phyloP scores from a whole-genome alignment of 2,888 invertebrate genomes.

The Sclerodermus sp. region DNA sequence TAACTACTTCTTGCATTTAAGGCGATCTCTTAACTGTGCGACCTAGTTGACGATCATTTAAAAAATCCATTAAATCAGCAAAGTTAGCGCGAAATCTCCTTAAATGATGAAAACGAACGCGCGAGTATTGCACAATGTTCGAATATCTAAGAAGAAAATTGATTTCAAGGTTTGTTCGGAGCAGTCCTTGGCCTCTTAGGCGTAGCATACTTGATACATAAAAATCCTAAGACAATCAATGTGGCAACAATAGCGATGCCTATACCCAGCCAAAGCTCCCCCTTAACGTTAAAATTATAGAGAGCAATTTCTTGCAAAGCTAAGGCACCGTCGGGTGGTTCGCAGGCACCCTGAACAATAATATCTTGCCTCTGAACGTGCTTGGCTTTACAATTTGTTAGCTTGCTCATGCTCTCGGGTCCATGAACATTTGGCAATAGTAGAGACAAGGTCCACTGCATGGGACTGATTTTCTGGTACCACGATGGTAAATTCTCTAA shows the following conservation, averaged over 20 bases:
- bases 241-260: slow-evolving; percentile 66
- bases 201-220: slow-evolving; percentile 60
- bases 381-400: slow-evolving; percentile 50
- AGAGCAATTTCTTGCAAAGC: slow-evolving; percentile 61
- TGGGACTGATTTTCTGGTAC: slow-evolving; percentile 47
- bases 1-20: not conserved
- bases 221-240: slow-evolving; percentile 64
- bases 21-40: too few species aligned
- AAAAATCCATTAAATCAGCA: too few species aligned
- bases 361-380: slow-evolving; percentile 86
- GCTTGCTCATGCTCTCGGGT: slow-evolving; percentile 34
- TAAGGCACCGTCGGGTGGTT: slow-evolving; percentile 75
- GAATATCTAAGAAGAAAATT: not conserved
- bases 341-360: slow-evolving; percentile 81
- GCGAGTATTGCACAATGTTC: not conserved
- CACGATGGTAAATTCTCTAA: slow-evolving; percentile 49
- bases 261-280: slow-evolving; percentile 59
- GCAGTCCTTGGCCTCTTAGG: slow-evolving; percentile 62
- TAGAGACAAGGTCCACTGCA: slow-evolving; percentile 47
- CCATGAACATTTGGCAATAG: slow-evolving; percentile 45
- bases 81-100: too few species aligned
- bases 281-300: slow-evolving; percentile 58
- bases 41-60: too few species aligned
- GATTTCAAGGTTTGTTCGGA: slow-evolving; percentile 66
- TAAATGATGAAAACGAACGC: not conserved